Evolutionary conservation across 2,888 invertebrate genomes (phyloP).

Genomic region (Eutolmus rufibarbis): DNA sequence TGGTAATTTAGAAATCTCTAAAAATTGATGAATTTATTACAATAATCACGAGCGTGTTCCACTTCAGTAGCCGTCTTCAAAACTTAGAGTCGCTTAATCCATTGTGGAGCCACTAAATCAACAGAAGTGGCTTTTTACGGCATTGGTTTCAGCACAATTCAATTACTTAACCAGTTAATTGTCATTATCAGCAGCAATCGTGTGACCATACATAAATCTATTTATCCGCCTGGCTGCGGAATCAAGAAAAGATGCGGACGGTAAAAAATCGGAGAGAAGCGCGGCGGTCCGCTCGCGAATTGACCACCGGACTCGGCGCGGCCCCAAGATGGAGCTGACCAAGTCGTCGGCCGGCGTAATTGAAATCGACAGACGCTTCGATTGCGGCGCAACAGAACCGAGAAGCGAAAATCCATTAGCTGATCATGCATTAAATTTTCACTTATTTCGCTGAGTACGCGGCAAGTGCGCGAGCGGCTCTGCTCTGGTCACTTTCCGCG

Average conservation of each 20-base stretch:
- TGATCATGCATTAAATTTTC: constrained; percentile 33
- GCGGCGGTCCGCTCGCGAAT: neutral
- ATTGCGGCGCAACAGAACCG: neutral
- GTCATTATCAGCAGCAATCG: constrained; percentile 14
- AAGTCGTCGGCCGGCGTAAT: neutral
- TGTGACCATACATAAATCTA: constrained; percentile 25
- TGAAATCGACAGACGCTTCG: constrained; percentile 17
- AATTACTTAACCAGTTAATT: constrained; percentile 29
- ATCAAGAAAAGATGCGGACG: neutral
- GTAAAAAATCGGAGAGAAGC: neutral
- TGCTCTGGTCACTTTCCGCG: neutral
- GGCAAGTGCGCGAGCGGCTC: neutral
- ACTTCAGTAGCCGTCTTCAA: neutral
- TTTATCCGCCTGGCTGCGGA: constrained; percentile 11
- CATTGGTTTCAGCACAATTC: constrained; percentile 29
- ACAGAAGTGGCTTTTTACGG: neutral
- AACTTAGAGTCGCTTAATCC: neutral
- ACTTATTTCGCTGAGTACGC: constrained; percentile 8
- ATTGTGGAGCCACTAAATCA: constrained; percentile 1
- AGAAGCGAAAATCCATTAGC: constrained; percentile 25
- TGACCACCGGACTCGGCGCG: neutral
- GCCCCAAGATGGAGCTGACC: neutral
- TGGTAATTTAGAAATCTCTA: neutral
- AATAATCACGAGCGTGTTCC: neutral
- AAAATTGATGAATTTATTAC: neutral